Conservation (phyloP, 2,888 invertebrate species). For the Asteroscopus sphinx region DNA sequence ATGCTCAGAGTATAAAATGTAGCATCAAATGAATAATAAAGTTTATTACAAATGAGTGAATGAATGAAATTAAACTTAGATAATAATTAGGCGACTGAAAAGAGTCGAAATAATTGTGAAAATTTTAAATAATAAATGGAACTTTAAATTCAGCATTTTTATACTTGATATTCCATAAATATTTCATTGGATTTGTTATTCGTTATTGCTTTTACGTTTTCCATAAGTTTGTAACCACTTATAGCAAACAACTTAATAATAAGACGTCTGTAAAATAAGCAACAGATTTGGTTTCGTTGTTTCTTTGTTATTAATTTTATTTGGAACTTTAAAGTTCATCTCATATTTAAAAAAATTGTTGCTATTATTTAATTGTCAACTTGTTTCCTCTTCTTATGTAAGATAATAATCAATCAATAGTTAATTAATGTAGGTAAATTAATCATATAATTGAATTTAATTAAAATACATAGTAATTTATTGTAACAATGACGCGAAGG, state of each 20-base stretch:
- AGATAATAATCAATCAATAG: constrained; percentile 57
- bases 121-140: constrained; percentile 6
- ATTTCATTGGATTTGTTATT: constrained; percentile 27
- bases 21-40: constrained; percentile 38
- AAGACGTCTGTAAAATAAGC: constrained; percentile 23
- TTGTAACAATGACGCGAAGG: constrained; percentile 54
- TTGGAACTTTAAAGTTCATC: constrained; percentile 23
- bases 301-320: constrained; percentile 37
- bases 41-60: constrained; percentile 22
- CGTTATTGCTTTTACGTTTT: constrained; percentile 23
- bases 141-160: constrained; percentile 32
- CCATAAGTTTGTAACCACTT: constrained; percentile 28
- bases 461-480: constrained; percentile 58
- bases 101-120: constrained; percentile 20
- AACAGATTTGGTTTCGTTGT: constrained; percentile 19
- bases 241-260: constrained; percentile 36
- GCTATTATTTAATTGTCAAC: constrained; percentile 18
- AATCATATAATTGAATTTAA: constrained; percentile 70
- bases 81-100: constrained; percentile 11
- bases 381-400: constrained; percentile 33
- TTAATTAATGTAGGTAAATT: constrained; percentile 64
- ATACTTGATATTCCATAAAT: constrained; percentile 48
- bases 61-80: constrained; percentile 8
- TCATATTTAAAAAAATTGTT: constrained; percentile 24
- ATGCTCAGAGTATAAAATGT: constrained; percentile 38